Base-by-base conservation (phyloP, 2,113 vertebrate genomes). In the Ptyas mucosa region DNA sequence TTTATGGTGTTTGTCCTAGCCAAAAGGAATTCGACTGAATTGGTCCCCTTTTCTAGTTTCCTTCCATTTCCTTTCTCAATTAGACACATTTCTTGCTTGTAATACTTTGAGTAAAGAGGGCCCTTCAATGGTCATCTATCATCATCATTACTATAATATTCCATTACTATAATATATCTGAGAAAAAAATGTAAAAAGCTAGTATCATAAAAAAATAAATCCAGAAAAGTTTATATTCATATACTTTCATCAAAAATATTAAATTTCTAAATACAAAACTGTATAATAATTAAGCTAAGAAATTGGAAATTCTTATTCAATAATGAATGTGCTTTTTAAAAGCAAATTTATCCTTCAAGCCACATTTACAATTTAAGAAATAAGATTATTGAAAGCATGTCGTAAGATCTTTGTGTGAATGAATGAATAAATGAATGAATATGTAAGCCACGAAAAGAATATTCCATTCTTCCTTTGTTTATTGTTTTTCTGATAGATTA, bases 391-490 rank as follows among this genome's bases (percentile, higher is more conserved):
- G 87, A 87, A 52, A 49, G 51, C 11, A 49, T 51, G 3, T 39
- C 91, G 12, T 34, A 69, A 88, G 39, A 85, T 29, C 14, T 34
- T 88, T 88, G 8, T 52, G 55, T 46, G 18, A 9, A 87, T 24
- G 18, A 9, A 87, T 24, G 24, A 87, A 91, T 46, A 53, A 85
- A 88, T 69, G 46, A 88, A 64, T 53, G 52, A 53, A 53, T 53
- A 87, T 29, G 29, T 24, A 87, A 64, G 7, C 85, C 29, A 39
- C 26, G 34, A 64, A 92, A 88, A 53, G 91, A 61, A 23, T 92
- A 29, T 24, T 53, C 29, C 29, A 93, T 95, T 95, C 75, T 34
- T 55, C 58, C 23, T 93, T 85, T 89, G n/a, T 58, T 58, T 2
- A 91, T 9, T n/a, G 55, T 7, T 29, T 1, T 11, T 87, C 94